Evolutionary conservation across 2,888 invertebrate genomes (phyloP).

Genomic region (Corbicula japonica): DNA sequence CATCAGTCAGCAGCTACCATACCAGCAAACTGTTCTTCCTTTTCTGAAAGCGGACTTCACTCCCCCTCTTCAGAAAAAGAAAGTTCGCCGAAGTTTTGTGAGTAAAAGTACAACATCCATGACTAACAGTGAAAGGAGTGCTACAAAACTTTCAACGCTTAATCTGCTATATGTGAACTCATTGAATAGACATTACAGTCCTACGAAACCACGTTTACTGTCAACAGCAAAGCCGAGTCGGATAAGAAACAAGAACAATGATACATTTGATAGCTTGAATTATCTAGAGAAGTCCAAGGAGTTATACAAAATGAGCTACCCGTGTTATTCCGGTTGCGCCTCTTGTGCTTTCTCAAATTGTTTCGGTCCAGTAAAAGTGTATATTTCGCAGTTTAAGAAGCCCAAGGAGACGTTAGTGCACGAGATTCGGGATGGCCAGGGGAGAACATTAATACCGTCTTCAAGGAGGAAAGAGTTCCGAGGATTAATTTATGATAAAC

Average conservation of each 20-base stretch:
- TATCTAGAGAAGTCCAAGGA: constrained; percentile 30
- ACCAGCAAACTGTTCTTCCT: not conserved
- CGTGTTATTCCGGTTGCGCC: constrained; percentile 57
- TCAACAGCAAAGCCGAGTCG: not conserved
- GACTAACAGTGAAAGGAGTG: not conserved
- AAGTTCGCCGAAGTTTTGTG: not conserved
- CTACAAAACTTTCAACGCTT: not conserved
- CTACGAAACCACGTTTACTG: not conserved
- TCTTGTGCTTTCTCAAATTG: constrained; percentile 57
- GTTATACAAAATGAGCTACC: constrained; percentile 55
- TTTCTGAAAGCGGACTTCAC: too few species aligned
- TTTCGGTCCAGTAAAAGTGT: constrained; percentile 61
- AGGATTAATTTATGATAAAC: constrained; percentile 62
- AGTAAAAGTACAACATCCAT: not conserved
- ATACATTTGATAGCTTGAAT: not conserved
- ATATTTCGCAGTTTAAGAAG: constrained; percentile 50
- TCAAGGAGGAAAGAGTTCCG: constrained; percentile 57
- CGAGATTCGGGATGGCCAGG: constrained; percentile 61
- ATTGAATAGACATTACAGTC: constrained; percentile 1
- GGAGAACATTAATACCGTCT: constrained; percentile 49
- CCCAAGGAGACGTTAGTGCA: constrained; percentile 36
- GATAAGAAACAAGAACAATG: not conserved
- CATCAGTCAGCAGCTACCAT: not conserved
- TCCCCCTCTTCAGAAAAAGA: not conserved
- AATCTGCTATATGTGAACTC: constrained; percentile 27